phyloP scores from a whole-genome alignment of 2,888 invertebrate species.

The Eristalis intricaria region DNA sequence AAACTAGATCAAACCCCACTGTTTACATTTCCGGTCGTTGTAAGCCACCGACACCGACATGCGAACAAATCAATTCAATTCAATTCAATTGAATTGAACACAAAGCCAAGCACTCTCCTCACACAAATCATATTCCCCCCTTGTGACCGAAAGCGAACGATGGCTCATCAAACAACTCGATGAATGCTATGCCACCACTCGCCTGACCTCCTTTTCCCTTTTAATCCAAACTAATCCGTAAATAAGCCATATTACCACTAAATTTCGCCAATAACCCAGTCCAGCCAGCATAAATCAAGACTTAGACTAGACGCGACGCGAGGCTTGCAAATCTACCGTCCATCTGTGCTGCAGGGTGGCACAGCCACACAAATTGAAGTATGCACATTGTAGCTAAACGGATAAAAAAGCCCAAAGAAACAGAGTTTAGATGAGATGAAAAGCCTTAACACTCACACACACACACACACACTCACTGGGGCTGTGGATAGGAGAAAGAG shows the following conservation, averaged over 20 bases:
- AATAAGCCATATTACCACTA: slow-evolving; percentile 25
- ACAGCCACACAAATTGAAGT: background rate
- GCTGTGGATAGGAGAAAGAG: background rate
- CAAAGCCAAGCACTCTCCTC: background rate
- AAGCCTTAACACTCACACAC: slow-evolving; percentile 15
- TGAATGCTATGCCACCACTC: slow-evolving; percentile 8
- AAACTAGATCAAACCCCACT: slow-evolving; percentile 19
- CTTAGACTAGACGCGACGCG: background rate
- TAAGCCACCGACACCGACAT: slow-evolving; percentile 2
- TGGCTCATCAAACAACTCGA: background rate
- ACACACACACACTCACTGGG: background rate
- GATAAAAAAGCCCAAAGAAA: background rate
- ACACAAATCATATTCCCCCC: background rate
- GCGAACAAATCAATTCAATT: slow-evolving; percentile 40
- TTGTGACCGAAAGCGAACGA: background rate
- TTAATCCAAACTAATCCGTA: slow-evolving; percentile 31
- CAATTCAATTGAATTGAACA: background rate
- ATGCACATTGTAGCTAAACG: background rate
- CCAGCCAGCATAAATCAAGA: slow-evolving; percentile 17
- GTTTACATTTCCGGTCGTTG: slow-evolving; percentile 28
- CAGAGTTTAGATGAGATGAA: background rate
- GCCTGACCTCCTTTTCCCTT: slow-evolving; percentile 44
- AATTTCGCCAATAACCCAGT: slow-evolving; percentile 46
- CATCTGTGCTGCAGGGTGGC: background rate
- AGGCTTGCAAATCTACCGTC: background rate